Percentiles rank a stretch among this genome's conserved stretches.
These are phyloP conservation scores for Polydrusus pterygomalis DNA, from an alignment of 2,888 invertebrate genomes.

Conservation along the genomic window DNA sequence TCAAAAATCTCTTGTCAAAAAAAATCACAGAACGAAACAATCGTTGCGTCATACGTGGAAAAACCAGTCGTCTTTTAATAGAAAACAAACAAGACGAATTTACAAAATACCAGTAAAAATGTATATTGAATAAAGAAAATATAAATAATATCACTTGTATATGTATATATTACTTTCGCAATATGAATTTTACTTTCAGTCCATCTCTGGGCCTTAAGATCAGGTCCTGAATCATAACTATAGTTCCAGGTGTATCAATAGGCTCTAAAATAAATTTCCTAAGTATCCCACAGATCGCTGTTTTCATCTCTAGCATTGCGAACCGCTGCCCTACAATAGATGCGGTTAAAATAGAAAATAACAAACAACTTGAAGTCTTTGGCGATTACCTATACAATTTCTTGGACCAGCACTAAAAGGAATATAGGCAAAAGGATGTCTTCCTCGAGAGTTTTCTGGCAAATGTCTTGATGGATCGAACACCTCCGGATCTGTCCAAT, in stretches of 20 bases:
- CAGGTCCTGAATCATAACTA: slow-evolving; percentile 72
- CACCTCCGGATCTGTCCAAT: slow-evolving; percentile 78
- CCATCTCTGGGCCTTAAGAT: slow-evolving; percentile 72
- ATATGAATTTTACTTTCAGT: slow-evolving; percentile 68
- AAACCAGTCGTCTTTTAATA: too few relatives aligned
- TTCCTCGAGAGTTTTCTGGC: slow-evolving; percentile 73
- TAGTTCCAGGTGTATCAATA: slow-evolving; percentile 72
- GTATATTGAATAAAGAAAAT: too few relatives aligned
- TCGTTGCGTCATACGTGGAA: too few relatives aligned
- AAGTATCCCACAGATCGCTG: slow-evolving; percentile 75
- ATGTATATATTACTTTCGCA: slow-evolving; percentile 33
- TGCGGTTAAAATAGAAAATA: too few relatives aligned
- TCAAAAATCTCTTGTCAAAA: not conserved
- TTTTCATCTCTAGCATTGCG: slow-evolving; percentile 79
- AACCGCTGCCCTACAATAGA: slow-evolving; percentile 78
- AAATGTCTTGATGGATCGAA: slow-evolving; percentile 84
- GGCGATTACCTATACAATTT: slow-evolving; percentile 78
- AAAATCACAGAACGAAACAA: too few relatives aligned
- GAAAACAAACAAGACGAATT: too few relatives aligned
- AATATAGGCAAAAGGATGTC: slow-evolving; percentile 79
- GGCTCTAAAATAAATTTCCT: slow-evolving; percentile 74
- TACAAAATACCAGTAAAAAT: not conserved
- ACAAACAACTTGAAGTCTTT: not conserved
- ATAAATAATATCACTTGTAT: not conserved
- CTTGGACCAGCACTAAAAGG: slow-evolving; percentile 82